Evolutionary conservation across 1,140 invertebrate species (phyloP).

Genomic region (Chlorops oryzae): DNA sequence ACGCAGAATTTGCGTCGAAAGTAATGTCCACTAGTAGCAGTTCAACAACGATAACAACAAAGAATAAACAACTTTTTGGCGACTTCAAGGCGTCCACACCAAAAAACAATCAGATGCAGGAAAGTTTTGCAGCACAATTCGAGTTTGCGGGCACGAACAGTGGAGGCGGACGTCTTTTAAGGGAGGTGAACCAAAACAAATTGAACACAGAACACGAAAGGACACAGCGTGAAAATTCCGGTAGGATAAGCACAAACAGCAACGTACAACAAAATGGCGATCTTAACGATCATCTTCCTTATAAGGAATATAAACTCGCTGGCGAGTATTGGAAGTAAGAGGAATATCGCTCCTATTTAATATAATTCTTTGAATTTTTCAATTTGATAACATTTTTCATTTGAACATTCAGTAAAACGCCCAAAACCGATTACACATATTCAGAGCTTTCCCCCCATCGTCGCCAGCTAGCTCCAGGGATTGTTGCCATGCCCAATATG

Average conservation of each 20-base stretch:
- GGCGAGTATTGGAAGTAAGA: slow-evolving; percentile 65
- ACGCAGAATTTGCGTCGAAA: no score
- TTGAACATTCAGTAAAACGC: slow-evolving; percentile 56
- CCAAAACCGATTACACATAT: slow-evolving; percentile 78
- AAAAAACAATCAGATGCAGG: slow-evolving; percentile 8
- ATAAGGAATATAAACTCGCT: slow-evolving; percentile 56
- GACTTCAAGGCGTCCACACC: slow-evolving; percentile 38
- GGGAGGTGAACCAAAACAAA: slow-evolving; percentile 33
- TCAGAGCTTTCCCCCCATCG: slow-evolving; percentile 66
- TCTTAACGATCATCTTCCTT: slow-evolving; percentile 50
- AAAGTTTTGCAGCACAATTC: slow-evolving; percentile 14
- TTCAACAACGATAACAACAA: no score
- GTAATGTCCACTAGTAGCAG: no score
- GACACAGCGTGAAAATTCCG: neutral
- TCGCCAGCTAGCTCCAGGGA: slow-evolving; percentile 67
- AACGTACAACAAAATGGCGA: slow-evolving; percentile 36
- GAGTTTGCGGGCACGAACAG: no score
- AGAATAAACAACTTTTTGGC: no score
- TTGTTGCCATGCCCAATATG: slow-evolving; percentile 76
- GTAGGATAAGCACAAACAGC: neutral
- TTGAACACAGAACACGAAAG: slow-evolving; percentile 23
- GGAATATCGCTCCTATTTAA: neutral
- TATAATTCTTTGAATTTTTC: neutral
- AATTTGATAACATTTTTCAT: neutral
- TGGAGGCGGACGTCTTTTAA: no score